Percentiles rank a stretch among this genome's conserved stretches.
Conservation (phyloP, 2,113 vertebrate species). For the Brachirus orientalis region DNA sequence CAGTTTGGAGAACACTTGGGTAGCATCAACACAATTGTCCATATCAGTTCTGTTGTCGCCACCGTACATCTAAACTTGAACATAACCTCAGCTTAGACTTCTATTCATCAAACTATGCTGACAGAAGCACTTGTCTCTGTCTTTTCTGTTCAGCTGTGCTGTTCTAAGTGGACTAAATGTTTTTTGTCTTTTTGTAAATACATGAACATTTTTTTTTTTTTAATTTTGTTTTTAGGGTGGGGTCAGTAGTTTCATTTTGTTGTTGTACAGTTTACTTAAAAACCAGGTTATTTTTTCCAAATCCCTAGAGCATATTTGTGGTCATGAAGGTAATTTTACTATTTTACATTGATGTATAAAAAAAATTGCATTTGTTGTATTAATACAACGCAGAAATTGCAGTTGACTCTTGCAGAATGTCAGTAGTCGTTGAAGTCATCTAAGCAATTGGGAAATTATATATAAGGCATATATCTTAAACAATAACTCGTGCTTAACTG, state of each 20-base stretch:
- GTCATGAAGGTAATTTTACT: slow-evolving; percentile 30
- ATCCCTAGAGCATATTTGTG: slow-evolving; percentile 58
- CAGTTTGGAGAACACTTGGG: slow-evolving; percentile 44
- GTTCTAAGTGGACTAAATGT: slow-evolving; percentile 68
- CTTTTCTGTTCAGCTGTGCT: slow-evolving; percentile 65
- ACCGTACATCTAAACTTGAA: slow-evolving; percentile 55
- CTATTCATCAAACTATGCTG: slow-evolving; percentile 59
- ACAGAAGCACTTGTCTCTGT: slow-evolving; percentile 51
- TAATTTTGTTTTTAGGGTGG: slow-evolving; percentile 48
- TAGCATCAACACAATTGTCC: slow-evolving; percentile 49
- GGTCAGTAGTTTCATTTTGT: slow-evolving; percentile 42
- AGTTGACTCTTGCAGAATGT: slow-evolving; percentile 67
- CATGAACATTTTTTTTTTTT: slow-evolving; percentile 65
- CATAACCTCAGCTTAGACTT: slow-evolving; percentile 50
- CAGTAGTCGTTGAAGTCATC: slow-evolving; percentile 57
- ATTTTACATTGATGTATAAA: slow-evolving; percentile 56
- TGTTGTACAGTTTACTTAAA: slow-evolving; percentile 74
- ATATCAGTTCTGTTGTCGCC: slow-evolving; percentile 40
- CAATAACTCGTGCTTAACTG: slow-evolving; percentile 60
- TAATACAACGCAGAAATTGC: slow-evolving; percentile 59
- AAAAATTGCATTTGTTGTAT: slow-evolving; percentile 57
- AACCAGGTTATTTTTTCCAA: slow-evolving; percentile 48
- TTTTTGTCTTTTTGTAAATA: slow-evolving; percentile 71
- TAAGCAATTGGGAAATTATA: slow-evolving; percentile 62
- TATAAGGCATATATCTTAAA: slow-evolving; percentile 68